Evolutionary conservation across 1,140 invertebrate species (phyloP), one percentile per base, ranked within the genome.

Genomic region (Daktulosphaira vitifoliae): DNA sequence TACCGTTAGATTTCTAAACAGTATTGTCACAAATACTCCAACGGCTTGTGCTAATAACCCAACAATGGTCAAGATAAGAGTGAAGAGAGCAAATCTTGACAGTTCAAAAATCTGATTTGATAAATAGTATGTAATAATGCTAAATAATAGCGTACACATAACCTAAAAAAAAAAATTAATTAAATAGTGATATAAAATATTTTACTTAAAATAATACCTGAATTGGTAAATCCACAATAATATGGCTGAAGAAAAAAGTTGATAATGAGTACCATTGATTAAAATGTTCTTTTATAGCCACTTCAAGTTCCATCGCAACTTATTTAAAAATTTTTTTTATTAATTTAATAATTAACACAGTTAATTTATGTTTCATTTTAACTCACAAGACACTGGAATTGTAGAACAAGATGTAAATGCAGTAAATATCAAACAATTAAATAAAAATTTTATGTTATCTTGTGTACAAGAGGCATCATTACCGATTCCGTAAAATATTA

Each of bases 391-490:
- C 68, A 97, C 81, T 72, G 96, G 92, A 42, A 92, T 96, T 65
- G 93, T 90, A 90, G 96, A 96, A 84, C 96, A 90, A 7, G 93
- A 89, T 23, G 92, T 92, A 72, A 96, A 97, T 84, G 95, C 95
- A 46, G 94, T 85, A 76, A 97, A 96, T 74, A 97, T 83, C 65
- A 95, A 85, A 66, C 88, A 92, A 75, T 96, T 96, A 78, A 96
- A 97, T 49, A 97, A 82, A 74, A 89, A 95, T 16, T 91, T 92
- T 22, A 90, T 85, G 73, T 97, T 97, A 75, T 90, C 93, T 77
- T 89, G 89, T 7, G 92, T 90, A 76, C 93, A 92, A 29, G 85
- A 85, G 11, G 91, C 93, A 69, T 96, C 89, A 71, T 91, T 86
- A 6, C 94, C 94, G 65, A 96, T 92, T 70, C 90, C 86, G 70